A percentile compares a stretch with the other conserved stretches of the same genome.
Conservation (phyloP, 2,797 vertebrate genomes). For the Cuniculus paca region DNA sequence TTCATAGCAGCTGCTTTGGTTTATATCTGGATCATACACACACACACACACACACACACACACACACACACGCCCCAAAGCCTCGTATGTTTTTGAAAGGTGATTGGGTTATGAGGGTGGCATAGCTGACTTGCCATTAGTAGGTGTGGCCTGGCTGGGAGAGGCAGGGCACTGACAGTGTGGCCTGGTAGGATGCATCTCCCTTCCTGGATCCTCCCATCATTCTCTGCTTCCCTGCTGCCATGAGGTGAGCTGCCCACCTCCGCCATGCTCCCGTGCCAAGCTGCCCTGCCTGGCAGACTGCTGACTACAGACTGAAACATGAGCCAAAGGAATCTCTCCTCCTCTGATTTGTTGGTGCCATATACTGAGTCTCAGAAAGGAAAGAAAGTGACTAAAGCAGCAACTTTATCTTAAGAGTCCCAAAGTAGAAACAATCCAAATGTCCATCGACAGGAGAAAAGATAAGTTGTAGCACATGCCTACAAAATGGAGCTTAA, state of each 20-base stretch:
- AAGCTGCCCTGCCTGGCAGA: neutral
- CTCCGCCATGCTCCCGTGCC: neutral
- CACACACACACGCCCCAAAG: neutral
- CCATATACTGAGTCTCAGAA: neutral
- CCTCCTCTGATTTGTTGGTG: neutral
- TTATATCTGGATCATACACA: neutral
- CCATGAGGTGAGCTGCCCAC: neutral
- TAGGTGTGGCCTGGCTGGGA: neutral
- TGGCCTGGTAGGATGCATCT: neutral
- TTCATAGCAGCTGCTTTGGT: neutral
- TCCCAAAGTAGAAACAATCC: conserved; percentile 9
- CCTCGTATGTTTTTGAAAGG: neutral
- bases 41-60: neutral
- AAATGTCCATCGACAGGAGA: conserved; percentile 1
- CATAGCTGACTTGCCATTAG: neutral
- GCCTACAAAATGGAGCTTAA: neutral
- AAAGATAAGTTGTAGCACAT: neutral
- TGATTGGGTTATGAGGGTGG: neutral
- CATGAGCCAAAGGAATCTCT: neutral
- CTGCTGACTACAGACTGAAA: neutral
- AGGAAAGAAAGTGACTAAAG: neutral
- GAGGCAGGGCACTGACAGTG: neutral
- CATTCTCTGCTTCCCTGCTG: neutral
- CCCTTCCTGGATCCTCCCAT: neutral
- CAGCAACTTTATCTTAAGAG: neutral